Percentiles rank a stretch among this genome's conserved stretches.
phyloP scores from a whole-genome alignment of 1,140 invertebrate species.

The Leptinotarsa lineolata region DNA sequence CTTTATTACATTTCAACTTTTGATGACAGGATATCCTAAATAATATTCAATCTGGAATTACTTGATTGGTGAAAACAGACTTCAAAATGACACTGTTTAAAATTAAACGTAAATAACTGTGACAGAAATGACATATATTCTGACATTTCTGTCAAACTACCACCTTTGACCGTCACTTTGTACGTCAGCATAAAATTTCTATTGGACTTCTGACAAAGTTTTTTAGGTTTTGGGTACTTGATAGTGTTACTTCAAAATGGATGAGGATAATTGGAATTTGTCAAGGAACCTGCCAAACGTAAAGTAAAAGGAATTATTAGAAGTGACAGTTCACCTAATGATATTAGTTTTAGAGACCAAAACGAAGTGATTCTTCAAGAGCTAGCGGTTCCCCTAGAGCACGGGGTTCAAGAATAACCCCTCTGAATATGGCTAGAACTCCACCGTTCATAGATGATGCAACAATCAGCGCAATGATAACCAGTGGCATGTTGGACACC shows the following conservation, averaged over 20 bases:
- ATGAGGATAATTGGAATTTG: conserved; percentile 24
- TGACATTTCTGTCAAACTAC: conserved; percentile 25
- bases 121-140: not conserved
- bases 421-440: conserved; percentile 15
- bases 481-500: conserved; percentile 23
- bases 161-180: conserved; percentile 19
- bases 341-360: conserved; percentile 13
- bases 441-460: conserved; percentile 23
- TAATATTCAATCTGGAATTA: too few relatives aligned
- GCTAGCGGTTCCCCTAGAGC: conserved; percentile 8
- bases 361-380: conserved; percentile 22
- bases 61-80: too few relatives aligned
- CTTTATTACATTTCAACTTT: too few relatives aligned
- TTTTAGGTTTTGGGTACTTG: not conserved
- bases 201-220: not conserved
- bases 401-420: conserved; percentile 5
- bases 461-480: conserved; percentile 26
- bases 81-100: too few relatives aligned
- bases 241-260: conserved; percentile 7
- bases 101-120: too few relatives aligned
- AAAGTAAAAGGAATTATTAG: not conserved
- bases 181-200: conserved; percentile 4
- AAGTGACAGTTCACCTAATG: not conserved
- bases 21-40: too few relatives aligned
- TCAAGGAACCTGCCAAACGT: not conserved